phyloP scores from a whole-genome alignment of 2,888 invertebrate species.

The Athalia cordata region DNA sequence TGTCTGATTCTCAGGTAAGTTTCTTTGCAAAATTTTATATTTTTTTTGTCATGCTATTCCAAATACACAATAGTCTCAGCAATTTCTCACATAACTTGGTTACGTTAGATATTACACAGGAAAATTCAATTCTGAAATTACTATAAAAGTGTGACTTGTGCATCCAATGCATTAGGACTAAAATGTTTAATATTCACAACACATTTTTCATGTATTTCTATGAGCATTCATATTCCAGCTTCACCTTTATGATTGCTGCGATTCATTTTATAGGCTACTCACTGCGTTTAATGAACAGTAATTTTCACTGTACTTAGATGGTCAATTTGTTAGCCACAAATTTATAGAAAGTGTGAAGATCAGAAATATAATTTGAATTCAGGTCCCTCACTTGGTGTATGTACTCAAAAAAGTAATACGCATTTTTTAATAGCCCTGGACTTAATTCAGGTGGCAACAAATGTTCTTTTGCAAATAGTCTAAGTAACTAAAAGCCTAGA shows the following conservation, averaged over 20 bases:
- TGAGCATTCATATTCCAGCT: neutral
- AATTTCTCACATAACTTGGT: neutral
- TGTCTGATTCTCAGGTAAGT: constrained; percentile 81
- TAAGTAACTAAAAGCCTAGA: too few species aligned
- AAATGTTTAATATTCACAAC: constrained; percentile 8
- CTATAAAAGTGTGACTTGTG: too few species aligned
- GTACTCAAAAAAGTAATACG: too few species aligned
- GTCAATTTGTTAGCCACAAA: too few species aligned
- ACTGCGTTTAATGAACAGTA: too few species aligned
- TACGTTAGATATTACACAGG: neutral
- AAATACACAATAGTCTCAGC: neutral
- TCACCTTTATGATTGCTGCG: neutral
- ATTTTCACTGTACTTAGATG: too few species aligned
- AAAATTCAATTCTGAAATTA: too few species aligned
- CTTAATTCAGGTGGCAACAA: too few species aligned
- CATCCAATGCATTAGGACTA: too few species aligned
- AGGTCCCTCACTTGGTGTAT: neutral
- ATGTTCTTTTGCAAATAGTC: too few species aligned
- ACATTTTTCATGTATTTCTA: neutral
- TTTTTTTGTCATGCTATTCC: neutral
- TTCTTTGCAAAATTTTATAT: constrained; percentile 41
- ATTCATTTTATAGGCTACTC: neutral
- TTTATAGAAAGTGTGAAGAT: too few species aligned
- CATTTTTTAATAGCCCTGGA: too few species aligned
- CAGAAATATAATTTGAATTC: neutral